Conservation (phyloP, 1,140 invertebrate genomes). For the Babylonia areolata region DNA sequence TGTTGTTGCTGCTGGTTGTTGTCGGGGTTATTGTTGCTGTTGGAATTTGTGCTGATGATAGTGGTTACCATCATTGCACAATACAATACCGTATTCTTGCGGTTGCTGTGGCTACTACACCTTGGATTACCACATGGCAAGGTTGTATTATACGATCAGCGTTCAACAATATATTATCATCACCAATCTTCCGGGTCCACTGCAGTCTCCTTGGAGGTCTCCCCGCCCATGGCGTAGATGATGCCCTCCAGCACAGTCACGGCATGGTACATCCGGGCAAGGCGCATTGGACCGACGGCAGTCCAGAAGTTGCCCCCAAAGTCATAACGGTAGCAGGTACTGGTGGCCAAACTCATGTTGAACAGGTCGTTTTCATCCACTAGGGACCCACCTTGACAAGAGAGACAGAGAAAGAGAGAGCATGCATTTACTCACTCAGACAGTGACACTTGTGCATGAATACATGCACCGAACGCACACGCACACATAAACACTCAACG, state of each 20-base stretch:
- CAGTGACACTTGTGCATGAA: not conserved
- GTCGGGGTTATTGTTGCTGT: too few relatives aligned
- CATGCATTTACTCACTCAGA: not conserved
- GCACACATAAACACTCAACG: not conserved
- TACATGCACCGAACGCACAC: not conserved
- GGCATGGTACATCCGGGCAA: conserved; percentile 51
- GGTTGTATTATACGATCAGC: too few relatives aligned
- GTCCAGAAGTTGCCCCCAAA: conserved; percentile 46
- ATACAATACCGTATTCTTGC: too few relatives aligned
- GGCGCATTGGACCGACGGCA: conserved; percentile 42
- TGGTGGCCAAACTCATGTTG: conserved; percentile 50
- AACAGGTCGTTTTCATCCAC: conserved; percentile 31
- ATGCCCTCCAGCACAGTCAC: conserved; percentile 49
- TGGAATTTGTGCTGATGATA: too few relatives aligned
- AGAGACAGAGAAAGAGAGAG: not conserved
- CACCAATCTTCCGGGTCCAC: not conserved
- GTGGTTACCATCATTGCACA: too few relatives aligned
- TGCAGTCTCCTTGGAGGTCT: not conserved
- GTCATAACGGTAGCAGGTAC: conserved; percentile 53
- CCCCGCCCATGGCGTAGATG: conserved; percentile 53
- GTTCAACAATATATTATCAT: too few relatives aligned
- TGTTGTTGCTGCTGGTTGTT: too few relatives aligned
- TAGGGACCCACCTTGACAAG: conserved; percentile 48
- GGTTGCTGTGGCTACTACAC: too few relatives aligned
- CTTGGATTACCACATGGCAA: too few relatives aligned